These are phyloP conservation scores for Phortica okadai DNA, from an alignment of 2,888 invertebrate species.

Conservation along the genomic window DNA sequence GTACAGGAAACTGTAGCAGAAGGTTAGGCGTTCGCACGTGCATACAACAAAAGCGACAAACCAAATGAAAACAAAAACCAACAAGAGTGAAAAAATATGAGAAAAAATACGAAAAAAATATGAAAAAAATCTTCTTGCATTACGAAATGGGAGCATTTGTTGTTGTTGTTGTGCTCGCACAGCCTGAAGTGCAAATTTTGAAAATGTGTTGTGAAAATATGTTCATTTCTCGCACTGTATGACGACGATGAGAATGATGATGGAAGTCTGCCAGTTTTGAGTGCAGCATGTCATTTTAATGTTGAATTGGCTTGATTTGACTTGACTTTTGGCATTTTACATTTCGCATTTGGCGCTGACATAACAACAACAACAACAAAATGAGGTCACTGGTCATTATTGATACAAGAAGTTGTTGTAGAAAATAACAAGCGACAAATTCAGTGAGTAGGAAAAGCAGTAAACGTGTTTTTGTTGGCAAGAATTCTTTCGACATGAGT, in stretches of 20 bases:
- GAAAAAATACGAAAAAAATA: not conserved
- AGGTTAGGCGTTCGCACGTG: not conserved
- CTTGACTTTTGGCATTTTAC: not conserved
- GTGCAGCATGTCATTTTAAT: constrained; percentile 1
- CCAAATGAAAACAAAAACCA: not conserved
- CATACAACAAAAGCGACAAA: not conserved
- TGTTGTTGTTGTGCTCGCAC: not conserved
- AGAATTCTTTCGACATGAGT: too few relatives aligned
- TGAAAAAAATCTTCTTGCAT: not conserved
- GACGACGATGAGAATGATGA: not conserved
- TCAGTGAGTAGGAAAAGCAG: too few relatives aligned
- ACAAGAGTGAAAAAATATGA: not conserved
- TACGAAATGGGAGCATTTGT: not conserved
- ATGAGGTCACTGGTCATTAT: constrained; percentile 67
- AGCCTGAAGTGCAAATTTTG: not conserved
- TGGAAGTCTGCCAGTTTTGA: not conserved
- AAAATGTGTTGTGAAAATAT: not conserved
- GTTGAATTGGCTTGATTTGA: not conserved
- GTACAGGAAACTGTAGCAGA: constrained; percentile 50
- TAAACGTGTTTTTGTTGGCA: too few relatives aligned
- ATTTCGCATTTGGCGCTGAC: not conserved
- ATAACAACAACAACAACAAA: not conserved
- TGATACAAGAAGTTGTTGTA: constrained; percentile 47
- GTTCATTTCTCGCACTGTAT: not conserved
- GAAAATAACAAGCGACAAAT: not conserved